These are phyloP conservation scores for Aspidoscelis tigris DNA, from an alignment of 2,113 vertebrate species.

Conservation along the genomic window DNA sequence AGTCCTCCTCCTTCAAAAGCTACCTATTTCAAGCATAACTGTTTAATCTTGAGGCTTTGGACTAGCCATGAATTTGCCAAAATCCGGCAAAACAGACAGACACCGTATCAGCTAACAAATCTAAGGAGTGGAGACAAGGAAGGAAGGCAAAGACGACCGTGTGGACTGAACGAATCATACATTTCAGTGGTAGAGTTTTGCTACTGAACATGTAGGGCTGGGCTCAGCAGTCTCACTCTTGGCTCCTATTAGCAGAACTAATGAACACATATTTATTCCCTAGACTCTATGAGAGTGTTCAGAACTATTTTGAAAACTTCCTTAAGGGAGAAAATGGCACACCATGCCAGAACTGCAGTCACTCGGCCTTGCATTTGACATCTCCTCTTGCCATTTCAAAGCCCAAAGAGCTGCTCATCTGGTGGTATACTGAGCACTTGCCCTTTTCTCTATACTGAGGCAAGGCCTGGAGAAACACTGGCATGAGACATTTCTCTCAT, in stretches of 20 bases:
- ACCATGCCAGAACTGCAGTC: conserved; percentile 43
- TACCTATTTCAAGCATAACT: conserved; percentile 39
- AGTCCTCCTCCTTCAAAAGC: conserved; percentile 36
- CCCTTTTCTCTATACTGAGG: conserved; percentile 11
- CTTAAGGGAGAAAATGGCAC: conserved; percentile 19
- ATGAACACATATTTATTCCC: conserved; percentile 21
- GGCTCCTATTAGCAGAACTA: conserved; percentile 28
- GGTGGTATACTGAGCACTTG: not conserved
- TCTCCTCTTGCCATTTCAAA: conserved; percentile 42
- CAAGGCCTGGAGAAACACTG: conserved; percentile 47
- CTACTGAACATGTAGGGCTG: conserved; percentile 45
- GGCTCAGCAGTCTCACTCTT: conserved; percentile 13
- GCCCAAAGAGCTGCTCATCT: conserved; percentile 14
- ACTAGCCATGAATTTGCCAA: conserved; percentile 48
- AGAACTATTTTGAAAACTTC: conserved; percentile 26
- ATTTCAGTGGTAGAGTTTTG: conserved; percentile 15
- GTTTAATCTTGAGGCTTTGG: conserved; percentile 51
- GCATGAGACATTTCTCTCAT: conserved; percentile 31
- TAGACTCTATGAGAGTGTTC: conserved; percentile 22
- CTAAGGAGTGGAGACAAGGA: conserved; percentile 56
- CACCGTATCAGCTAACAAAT: conserved; percentile 39
- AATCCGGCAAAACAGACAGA: conserved; percentile 11
- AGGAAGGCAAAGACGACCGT: conserved; percentile 22
- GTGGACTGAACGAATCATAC: conserved; percentile 39
- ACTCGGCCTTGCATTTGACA: conserved; percentile 26